A percentile compares a stretch with the other conserved stretches of the same genome.
These are phyloP conservation scores for Hippocampus guttulatus DNA, from an alignment of 2,113 vertebrate species.

Conservation along the genomic window DNA sequence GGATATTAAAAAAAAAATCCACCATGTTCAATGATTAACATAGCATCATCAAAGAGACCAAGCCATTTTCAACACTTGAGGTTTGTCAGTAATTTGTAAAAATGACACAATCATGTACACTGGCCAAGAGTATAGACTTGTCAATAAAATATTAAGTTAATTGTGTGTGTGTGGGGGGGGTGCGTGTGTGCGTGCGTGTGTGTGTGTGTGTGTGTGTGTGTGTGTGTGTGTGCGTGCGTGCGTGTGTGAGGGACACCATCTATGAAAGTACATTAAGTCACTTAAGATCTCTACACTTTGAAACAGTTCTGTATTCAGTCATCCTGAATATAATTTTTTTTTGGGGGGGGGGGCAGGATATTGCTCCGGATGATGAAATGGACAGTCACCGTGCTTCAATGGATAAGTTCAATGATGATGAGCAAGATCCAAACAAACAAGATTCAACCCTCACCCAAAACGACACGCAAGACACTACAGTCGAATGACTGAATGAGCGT, in stretches of 20 bases:
- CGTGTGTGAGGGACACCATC: background rate
- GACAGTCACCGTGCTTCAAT: conserved; percentile 50
- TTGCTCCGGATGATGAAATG: conserved; percentile 50
- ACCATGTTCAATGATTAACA: too few relatives aligned
- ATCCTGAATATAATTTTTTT: background rate
- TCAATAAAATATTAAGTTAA: too few relatives aligned
- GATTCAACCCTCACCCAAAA: background rate
- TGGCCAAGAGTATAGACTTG: too few relatives aligned
- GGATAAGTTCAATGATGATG: conserved; percentile 35
- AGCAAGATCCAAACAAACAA: conserved; percentile 1
- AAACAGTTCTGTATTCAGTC: background rate
- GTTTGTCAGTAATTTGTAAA: too few relatives aligned
- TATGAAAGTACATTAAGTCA: background rate
- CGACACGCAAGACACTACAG: background rate
- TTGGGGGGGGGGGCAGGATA: conserved; percentile 50
- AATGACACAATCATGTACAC: too few relatives aligned
- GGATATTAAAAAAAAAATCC: too few relatives aligned
- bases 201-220: too few relatives aligned
- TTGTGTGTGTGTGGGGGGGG: too few relatives aligned
- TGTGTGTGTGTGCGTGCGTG: too few relatives aligned
- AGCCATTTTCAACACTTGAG: too few relatives aligned
- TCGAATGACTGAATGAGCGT: background rate
- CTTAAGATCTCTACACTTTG: background rate
- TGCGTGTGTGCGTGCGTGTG: too few relatives aligned
- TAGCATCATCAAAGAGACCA: too few relatives aligned